These are phyloP conservation scores for Porites lobata DNA, from an alignment of 92 coral and sea anemone species.

Conservation along the genomic window DNA sequence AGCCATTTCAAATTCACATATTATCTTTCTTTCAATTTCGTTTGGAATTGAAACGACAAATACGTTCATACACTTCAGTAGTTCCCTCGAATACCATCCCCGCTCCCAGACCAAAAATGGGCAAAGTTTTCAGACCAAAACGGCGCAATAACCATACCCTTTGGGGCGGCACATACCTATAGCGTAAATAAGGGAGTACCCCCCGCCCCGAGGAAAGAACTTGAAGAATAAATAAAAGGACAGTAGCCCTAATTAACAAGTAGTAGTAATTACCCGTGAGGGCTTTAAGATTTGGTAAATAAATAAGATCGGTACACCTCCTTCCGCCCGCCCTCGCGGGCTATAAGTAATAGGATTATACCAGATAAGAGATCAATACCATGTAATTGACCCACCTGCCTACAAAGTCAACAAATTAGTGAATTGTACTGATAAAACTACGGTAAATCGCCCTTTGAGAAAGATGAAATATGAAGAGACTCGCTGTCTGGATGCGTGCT, in stretches of 20 bases:
- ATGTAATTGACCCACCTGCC: constrained; percentile 21
- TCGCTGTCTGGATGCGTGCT: neutral
- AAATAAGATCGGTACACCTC: neutral
- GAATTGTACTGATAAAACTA: constrained; percentile 2
- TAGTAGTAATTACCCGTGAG: neutral
- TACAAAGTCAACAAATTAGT: constrained; percentile 43
- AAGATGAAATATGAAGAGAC: neutral
- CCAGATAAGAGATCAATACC: constrained; percentile 31
- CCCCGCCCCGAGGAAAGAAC: too few species aligned
- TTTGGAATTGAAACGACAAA: too few species aligned
- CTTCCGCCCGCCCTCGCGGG: constrained; percentile 37
- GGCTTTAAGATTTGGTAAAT: neutral
- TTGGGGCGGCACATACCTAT: too few species aligned
- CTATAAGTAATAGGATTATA: constrained; percentile 21
- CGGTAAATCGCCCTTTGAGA: constrained; percentile 15
- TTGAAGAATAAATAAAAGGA: neutral
- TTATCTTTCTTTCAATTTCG: too few species aligned
- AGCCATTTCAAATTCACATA: too few species aligned
- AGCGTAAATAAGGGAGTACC: too few species aligned
- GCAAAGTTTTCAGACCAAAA: too few species aligned
- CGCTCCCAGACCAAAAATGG: too few species aligned
- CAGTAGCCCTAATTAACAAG: neutral
- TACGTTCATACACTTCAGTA: too few species aligned
- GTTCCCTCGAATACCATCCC: too few species aligned
- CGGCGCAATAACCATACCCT: too few species aligned